phyloP scores from a whole-genome alignment of 2,797 vertebrate genomes.

The Labeo calbasu region DNA sequence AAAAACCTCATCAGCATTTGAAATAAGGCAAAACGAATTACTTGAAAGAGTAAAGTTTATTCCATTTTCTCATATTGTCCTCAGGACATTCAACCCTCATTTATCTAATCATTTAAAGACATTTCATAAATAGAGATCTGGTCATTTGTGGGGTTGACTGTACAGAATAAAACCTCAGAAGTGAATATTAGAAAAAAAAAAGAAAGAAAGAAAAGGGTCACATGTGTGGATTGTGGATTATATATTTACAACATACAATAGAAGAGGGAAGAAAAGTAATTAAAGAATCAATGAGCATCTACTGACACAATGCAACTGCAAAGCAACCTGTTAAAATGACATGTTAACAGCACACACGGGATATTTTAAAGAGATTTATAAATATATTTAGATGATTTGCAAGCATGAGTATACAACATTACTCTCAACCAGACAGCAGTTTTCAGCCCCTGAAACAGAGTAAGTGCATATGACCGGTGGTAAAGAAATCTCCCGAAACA shows the following conservation, averaged over 20 bases:
- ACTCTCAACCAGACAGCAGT: slow-evolving; percentile 49
- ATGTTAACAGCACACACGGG: slow-evolving; percentile 66
- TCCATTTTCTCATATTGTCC: slow-evolving; percentile 43
- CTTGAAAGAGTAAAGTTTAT: slow-evolving; percentile 60
- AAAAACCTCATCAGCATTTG: slow-evolving; percentile 1
- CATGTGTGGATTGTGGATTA: slow-evolving; percentile 63
- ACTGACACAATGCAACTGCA: slow-evolving; percentile 68
- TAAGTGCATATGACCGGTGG: slow-evolving; percentile 62
- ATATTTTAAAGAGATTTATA: slow-evolving; percentile 57
- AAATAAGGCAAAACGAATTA: slow-evolving; percentile 43
- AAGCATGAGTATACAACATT: slow-evolving; percentile 53
- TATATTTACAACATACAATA: slow-evolving; percentile 77
- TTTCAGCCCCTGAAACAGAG: slow-evolving; percentile 51
- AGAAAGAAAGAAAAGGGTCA: slow-evolving; percentile 60
- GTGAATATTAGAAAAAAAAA: slow-evolving; percentile 48
- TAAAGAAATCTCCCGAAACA: slow-evolving; percentile 69
- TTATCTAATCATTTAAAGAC: slow-evolving; percentile 46
- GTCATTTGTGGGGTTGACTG: slow-evolving; percentile 45
- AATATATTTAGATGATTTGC: slow-evolving; percentile 55
- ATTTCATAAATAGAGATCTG: slow-evolving; percentile 53
- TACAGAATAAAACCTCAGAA: slow-evolving; percentile 44
- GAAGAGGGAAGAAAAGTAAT: slow-evolving; percentile 64
- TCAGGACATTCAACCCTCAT: slow-evolving; percentile 42
- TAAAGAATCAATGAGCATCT: slow-evolving; percentile 62
- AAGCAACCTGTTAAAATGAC: slow-evolving; percentile 67